A percentile compares a stretch with the other conserved stretches of the same genome.
Conservation (phyloP, 2,888 invertebrate species). For the Drosophila falleni region DNA sequence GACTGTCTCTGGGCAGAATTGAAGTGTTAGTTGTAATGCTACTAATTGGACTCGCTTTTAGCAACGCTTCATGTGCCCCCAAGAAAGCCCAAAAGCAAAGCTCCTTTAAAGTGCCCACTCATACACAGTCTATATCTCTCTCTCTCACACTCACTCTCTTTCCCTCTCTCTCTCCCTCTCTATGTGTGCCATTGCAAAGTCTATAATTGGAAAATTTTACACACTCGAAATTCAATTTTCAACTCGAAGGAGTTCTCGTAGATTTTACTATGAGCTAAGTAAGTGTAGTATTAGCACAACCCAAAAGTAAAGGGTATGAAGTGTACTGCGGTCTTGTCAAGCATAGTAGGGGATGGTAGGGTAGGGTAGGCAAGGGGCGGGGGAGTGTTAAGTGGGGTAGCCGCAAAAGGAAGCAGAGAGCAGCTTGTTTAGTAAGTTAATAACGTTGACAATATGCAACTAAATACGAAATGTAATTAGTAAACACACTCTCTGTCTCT, state of each 20-base stretch:
- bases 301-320: not conserved
- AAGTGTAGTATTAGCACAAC: slow-evolving; percentile 42
- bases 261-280: slow-evolving; percentile 46
- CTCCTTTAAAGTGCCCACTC: slow-evolving; percentile 60
- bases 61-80: slow-evolving; percentile 70
- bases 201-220: slow-evolving; percentile 80
- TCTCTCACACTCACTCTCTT: not conserved
- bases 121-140: slow-evolving; percentile 15
- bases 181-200: slow-evolving; percentile 47
- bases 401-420: slow-evolving; percentile 41
- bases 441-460: slow-evolving; percentile 30
- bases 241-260: slow-evolving; percentile 29
- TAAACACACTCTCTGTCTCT: not conserved
- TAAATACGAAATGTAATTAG: slow-evolving; percentile 42
- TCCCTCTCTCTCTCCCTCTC: not conserved
- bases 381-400: slow-evolving; percentile 13
- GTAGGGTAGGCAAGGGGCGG: not conserved
- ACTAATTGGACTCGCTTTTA: slow-evolving; percentile 83
- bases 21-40: slow-evolving; percentile 83
- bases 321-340: not conserved
- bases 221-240: slow-evolving; percentile 78
- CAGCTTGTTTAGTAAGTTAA: slow-evolving; percentile 44
- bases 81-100: slow-evolving; percentile 55
- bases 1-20: slow-evolving; percentile 68
- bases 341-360: not conserved